phyloP scores from a whole-genome alignment of 2,888 invertebrate species.

The Drosophila mayaguana region DNA sequence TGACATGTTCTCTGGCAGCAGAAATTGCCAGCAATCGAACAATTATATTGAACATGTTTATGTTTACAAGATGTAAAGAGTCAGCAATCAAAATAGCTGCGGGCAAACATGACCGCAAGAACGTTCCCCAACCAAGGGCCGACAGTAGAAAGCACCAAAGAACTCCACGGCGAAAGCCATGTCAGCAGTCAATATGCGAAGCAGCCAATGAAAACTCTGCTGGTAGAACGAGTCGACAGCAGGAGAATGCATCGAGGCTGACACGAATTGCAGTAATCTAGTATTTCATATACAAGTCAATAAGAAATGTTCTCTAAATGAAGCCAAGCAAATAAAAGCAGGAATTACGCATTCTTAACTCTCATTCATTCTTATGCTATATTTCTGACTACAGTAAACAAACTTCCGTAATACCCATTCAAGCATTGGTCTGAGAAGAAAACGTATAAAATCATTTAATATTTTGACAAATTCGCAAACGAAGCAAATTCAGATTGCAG shows the following conservation, averaged over 20 bases:
- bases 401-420: too few relatives aligned
- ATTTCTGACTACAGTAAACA: too few relatives aligned
- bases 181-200: not conserved
- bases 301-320: not conserved
- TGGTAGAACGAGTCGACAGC: not conserved
- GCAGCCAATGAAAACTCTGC: not conserved
- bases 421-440: too few relatives aligned
- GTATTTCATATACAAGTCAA: not conserved
- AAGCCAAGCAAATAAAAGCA: not conserved
- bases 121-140: not conserved
- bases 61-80: slow-evolving; percentile 76
- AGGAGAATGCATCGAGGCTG: too few relatives aligned
- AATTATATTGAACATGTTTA: slow-evolving; percentile 67
- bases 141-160: slow-evolving; percentile 2
- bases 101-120: slow-evolving; percentile 52
- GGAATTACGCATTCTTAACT: too few relatives aligned
- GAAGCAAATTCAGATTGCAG: not conserved
- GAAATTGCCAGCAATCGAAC: slow-evolving; percentile 57
- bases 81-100: slow-evolving; percentile 69
- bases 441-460: too few relatives aligned
- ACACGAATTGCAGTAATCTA: not conserved
- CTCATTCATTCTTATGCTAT: too few relatives aligned
- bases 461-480: slow-evolving; percentile 5
- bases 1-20: slow-evolving; percentile 68
- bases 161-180: slow-evolving; percentile 1